phyloP scores from a whole-genome alignment of 2,888 invertebrate species.

The Dryococelus australis region DNA sequence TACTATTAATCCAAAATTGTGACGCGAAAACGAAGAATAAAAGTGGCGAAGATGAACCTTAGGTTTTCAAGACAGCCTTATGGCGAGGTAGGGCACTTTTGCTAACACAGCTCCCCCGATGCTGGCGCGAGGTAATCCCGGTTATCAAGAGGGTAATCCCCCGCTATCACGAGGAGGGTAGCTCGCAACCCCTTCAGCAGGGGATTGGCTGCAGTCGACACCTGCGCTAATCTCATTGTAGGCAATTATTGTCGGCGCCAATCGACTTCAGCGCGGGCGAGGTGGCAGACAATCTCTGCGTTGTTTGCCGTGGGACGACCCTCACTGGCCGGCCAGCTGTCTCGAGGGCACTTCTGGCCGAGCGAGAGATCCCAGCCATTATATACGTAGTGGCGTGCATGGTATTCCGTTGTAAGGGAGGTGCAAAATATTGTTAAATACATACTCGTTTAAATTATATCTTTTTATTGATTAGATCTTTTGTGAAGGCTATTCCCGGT shows the following conservation, averaged over 20 bases:
- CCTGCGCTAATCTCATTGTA: constrained; percentile 2
- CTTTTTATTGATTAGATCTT: too few relatives aligned
- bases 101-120: not conserved
- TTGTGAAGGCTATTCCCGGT: too few relatives aligned
- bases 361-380: too few relatives aligned
- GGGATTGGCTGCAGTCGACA: not conserved
- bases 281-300: too few relatives aligned
- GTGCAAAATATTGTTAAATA: too few relatives aligned
- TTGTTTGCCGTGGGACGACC: not conserved
- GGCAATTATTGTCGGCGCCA: constrained; percentile 8
- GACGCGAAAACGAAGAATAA: too few relatives aligned
- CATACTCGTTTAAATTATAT: too few relatives aligned
- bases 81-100: too few relatives aligned
- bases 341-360: not conserved
- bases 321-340: not conserved
- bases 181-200: not conserved
- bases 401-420: too few relatives aligned
- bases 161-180: not conserved
- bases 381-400: too few relatives aligned
- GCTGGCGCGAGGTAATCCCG: not conserved
- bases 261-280: not conserved
- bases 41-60: not conserved
- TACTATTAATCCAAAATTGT: too few relatives aligned
- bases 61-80: not conserved
- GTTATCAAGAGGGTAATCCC: not conserved